Base-by-base conservation (phyloP, 2,888 invertebrate species). In the Acheta domesticus region DNA sequence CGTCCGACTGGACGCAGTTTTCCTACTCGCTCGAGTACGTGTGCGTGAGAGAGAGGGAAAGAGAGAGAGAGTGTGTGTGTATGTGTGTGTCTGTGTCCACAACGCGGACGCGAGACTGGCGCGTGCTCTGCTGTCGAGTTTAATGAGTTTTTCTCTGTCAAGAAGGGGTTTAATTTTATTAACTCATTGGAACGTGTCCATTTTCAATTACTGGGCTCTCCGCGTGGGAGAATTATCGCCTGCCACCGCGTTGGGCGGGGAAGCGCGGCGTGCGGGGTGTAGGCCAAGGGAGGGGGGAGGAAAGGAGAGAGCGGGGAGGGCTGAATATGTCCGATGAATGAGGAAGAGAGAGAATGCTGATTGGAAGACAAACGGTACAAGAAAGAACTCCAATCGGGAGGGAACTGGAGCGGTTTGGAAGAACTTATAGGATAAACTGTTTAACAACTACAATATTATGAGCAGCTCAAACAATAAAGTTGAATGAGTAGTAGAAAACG, bases 111-210 rank as follows among this genome's bases (percentile, higher is more conserved):
- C 36, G 36, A 8, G 36, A 36, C 36, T 36, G n/a, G n/a, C 62
- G 62, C 16, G n/a, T 19, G 62, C 16, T 14, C 62, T 62, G 16
- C 62, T 62, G 62, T n/a, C 36, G 36, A 62, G 62, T 62, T 62
- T 62, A 62, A 62, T 62, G 62, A 62, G 62, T 62, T 62, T 62
- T 62, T 62, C 62, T 62, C 62, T n/a, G 62, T 62, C 62, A 62
- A 62, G 62, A 62, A 62, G 14, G 62, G 62, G 62, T 62, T 62
- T 62, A 62, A 62, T 62, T 62, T 62, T 62, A 62, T 62, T 62
- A 62, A 62, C 62, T 14, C 16, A 14, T 62, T n/a, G 62, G 62
- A n/a, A 62, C 62, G 62, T 62, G 62, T 62, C 62, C 62, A 62
- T 62, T 62, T 62, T 62, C 62, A 62, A 62, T 62, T 62, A 62